Conservation (phyloP, 2,888 invertebrate genomes). For the Tenthredo amoena region DNA sequence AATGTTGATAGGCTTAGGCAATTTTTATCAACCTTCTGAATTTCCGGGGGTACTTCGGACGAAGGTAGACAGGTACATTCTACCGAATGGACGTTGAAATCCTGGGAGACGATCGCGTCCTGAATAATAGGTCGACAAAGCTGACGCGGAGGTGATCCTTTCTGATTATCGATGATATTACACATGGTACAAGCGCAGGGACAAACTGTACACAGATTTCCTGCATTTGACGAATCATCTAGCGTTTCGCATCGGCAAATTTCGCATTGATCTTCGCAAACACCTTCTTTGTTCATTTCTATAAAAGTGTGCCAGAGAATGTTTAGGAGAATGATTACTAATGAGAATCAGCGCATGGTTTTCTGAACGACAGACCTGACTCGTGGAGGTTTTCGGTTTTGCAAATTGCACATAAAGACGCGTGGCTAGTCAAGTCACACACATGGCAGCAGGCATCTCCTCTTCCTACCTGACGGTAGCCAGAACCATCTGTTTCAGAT, state of each 20-base stretch:
- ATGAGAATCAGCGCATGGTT: not conserved
- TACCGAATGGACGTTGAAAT: not conserved
- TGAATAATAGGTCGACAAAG: not conserved
- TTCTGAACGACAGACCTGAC: conserved; percentile 1
- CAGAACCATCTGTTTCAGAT: conserved; percentile 42
- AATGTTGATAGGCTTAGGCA: not conserved
- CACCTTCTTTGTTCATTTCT: not conserved
- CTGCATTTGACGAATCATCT: no score
- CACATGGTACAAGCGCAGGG: conserved; percentile 39
- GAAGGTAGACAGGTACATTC: conserved; percentile 34
- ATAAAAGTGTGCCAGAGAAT: not conserved
- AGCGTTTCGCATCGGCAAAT: conserved; percentile 31
- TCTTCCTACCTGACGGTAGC: conserved; percentile 15
- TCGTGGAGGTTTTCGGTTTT: not conserved
- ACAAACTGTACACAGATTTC: conserved; percentile 6
- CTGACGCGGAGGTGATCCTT: not conserved
- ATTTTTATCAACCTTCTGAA: conserved; percentile 26
- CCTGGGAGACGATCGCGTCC: not conserved
- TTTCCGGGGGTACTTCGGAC: conserved; percentile 34
- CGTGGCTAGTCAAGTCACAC: not conserved
- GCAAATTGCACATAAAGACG: conserved; percentile 14
- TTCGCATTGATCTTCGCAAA: conserved; percentile 26
- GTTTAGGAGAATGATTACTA: not conserved
- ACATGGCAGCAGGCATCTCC: conserved; percentile 4
- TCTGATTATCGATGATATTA: not conserved